Base-by-base conservation (phyloP, 2,888 invertebrate genomes). In the Neuroscelio doddi region DNA sequence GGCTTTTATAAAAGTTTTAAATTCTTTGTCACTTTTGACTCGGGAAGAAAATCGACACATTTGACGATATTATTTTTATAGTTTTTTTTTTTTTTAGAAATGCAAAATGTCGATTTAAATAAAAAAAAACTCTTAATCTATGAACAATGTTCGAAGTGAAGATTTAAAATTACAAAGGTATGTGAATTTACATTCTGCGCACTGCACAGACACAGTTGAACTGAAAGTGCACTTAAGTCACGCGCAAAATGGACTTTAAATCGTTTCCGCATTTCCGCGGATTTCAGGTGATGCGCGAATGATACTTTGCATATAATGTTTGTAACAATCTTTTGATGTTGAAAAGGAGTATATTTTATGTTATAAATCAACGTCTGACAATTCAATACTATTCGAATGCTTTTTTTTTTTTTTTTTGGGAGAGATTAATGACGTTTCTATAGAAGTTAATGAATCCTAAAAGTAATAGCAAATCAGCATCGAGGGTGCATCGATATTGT, bases 161-260 rank as follows among this genome's bases (percentile, higher is more conserved):
- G 71, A 75, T 76, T 77, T 74, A 72, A 71, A 53, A 61, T 70
- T 55, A 51, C n/a, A n/a, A n/a, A n/a, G n/a, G n/a, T n/a, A n/a
- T n/a, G 68, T 64, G 72, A 80, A 79, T 80, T 77, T 80, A 78
- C 79, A 80, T 80, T 80, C 79, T 80, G 75, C 71, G 75, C 71
- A 61, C 70, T 56, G 71, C 73, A 59, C 67, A 42, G 45, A 51
- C 41, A 38, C 58, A 27, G 36, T 16, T 12, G 58, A 59, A 36
- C 34, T 50, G 55, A 64, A 46, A 59, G 36, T 53, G 64, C 64
- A 64, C 58, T 64, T 64, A 59, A 59, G 59, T 51, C 42, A 56
- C 5, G 49, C 46, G 36, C 53, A n/a, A n/a, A n/a, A n/a, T n/a
- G 50, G 34, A 42, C 32, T 10, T 30, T 16, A 51, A 46, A 36